Evolutionary conservation across 2,888 invertebrate genomes (phyloP).

Genomic region (Scelioninae gen. 1): DNA sequence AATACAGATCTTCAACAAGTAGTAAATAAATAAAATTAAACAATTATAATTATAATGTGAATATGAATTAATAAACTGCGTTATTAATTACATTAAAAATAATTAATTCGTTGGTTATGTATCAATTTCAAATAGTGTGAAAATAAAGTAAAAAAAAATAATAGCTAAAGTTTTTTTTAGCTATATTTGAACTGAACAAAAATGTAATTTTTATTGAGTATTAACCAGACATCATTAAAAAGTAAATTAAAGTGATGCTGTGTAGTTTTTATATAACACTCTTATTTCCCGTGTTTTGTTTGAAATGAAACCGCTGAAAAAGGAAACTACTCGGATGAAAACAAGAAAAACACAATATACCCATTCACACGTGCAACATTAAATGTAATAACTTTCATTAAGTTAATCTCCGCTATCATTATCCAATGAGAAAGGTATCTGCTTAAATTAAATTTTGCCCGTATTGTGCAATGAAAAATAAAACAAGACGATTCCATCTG

Average conservation of each 20-base stretch:
- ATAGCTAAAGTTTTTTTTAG: too few relatives aligned
- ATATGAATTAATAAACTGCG: too few relatives aligned
- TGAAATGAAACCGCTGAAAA: slow-evolving; percentile 1
- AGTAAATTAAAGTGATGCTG: neutral
- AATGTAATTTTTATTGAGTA: too few relatives aligned
- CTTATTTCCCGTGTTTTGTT: slow-evolving; percentile 10
- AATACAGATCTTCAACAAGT: too few relatives aligned
- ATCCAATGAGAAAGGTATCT: slow-evolving; percentile 20
- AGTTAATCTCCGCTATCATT: slow-evolving; percentile 30
- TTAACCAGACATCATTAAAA: too few relatives aligned
- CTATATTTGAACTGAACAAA: too few relatives aligned
- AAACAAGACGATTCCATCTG: neutral
- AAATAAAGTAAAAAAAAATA: too few relatives aligned
- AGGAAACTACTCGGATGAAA: slow-evolving; percentile 9
- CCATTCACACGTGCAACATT: slow-evolving; percentile 28
- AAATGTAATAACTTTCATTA: slow-evolving; percentile 36
- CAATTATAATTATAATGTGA: too few relatives aligned
- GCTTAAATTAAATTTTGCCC: slow-evolving; percentile 14
- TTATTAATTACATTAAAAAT: too few relatives aligned
- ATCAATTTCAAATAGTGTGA: too few relatives aligned
- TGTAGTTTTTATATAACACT: slow-evolving; percentile 7
- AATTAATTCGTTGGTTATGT: too few relatives aligned
- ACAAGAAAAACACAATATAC: slow-evolving; percentile 20
- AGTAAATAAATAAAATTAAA: too few relatives aligned
- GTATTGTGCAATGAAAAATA: slow-evolving; percentile 18